Base-by-base conservation (phyloP, 2,888 invertebrate genomes). In the Hetaerina titia region DNA sequence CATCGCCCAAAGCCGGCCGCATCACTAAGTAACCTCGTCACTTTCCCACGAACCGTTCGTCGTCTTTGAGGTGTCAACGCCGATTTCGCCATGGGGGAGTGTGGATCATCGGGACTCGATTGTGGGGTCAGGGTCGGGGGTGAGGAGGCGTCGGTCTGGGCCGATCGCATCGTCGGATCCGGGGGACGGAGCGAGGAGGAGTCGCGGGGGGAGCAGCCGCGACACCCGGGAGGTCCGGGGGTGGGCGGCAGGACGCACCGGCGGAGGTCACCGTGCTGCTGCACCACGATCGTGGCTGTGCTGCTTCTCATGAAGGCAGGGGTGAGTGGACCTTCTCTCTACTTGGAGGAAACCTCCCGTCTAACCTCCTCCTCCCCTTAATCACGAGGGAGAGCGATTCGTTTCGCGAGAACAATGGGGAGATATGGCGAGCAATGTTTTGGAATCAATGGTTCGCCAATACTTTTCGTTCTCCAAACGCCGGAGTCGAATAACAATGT, bases 291-390 rank as follows among this genome's bases (percentile, higher is more conserved):
- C 81, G 25, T 81, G 25, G 22, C 81, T 11, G 13, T 81, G 81
- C 31, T 81, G 81, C 9, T 81, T 11, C 81, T 81, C 81, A 81
- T 81, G 81, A 81, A 81, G 31, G 81, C 81, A 31, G 81, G 81
- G 81, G 81, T 81, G 31, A 81, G 81, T 81, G 2, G 45, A 31
- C 31, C 15, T 60, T 15, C 60, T 60, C 60, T 15, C 11, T 60
- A 11, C 60, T 15, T 15, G 60, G 15, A 15, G 60, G 60, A 15
- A 15, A 60, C 13, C 45, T 45, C 45, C 45, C 45, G 45, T 45
- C 45, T 4, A 45, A 45, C 45, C 45, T 45, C 45, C 45, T 2
- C 45, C 45, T 45, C 45, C 45, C 45, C 45, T 2, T 45, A 45
- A 45, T 45, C 45, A 4, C n/a, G n/a, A n/a, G n/a, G n/a, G n/a